These are phyloP conservation scores for Drosophila quinaria DNA, from an alignment of 2,888 invertebrate species.

Conservation along the genomic window DNA sequence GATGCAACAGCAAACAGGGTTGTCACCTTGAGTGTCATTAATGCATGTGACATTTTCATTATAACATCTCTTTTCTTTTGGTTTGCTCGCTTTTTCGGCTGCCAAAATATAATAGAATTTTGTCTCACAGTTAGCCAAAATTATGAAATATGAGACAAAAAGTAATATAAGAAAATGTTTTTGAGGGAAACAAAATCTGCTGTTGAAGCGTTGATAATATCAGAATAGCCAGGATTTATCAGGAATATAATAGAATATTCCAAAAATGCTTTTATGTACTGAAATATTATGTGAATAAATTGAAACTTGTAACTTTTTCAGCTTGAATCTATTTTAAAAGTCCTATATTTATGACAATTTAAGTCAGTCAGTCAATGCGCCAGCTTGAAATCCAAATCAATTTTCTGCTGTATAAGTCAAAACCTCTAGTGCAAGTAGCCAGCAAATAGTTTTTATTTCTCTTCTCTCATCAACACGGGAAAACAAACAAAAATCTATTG, in stretches of 20 bases:
- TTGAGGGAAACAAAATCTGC: neutral
- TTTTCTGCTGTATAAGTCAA: slow-evolving; percentile 13
- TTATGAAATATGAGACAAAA: slow-evolving; percentile 16
- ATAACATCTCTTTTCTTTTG: slow-evolving; percentile 60
- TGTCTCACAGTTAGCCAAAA: slow-evolving; percentile 31
- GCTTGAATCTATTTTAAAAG: no score
- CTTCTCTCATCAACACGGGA: slow-evolving; percentile 35
- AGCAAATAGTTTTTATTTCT: slow-evolving; percentile 56
- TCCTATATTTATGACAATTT: no score
- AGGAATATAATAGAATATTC: neutral
- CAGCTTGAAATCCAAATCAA: slow-evolving; percentile 12
- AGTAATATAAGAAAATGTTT: neutral
- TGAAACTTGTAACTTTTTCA: neutral
- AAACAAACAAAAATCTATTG: slow-evolving; percentile 51
- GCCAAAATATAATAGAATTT: slow-evolving; percentile 38
- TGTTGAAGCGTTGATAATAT: neutral
- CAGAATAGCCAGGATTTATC: neutral
- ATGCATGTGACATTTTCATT: slow-evolving; percentile 84
- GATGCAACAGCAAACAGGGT: slow-evolving; percentile 49
- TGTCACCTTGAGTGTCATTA: slow-evolving; percentile 84
- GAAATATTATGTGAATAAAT: neutral
- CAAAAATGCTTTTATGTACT: neutral
- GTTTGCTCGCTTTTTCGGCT: slow-evolving; percentile 40
- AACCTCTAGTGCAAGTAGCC: slow-evolving; percentile 58
- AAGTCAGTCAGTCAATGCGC: slow-evolving; percentile 20